Base-by-base conservation (phyloP, 2,113 vertebrate genomes). In the Larimichthys crocea region DNA sequence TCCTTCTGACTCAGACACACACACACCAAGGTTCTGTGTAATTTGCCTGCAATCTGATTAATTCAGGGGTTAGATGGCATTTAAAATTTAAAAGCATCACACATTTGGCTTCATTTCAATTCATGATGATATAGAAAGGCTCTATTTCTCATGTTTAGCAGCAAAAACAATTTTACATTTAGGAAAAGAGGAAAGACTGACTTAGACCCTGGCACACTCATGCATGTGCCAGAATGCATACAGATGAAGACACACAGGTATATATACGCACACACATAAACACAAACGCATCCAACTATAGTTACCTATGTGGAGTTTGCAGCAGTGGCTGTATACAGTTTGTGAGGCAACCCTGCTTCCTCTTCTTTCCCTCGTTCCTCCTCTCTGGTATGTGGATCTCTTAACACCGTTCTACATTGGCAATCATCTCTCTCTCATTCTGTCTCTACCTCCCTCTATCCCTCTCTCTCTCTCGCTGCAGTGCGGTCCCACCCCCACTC, bases 401-500 rank as follows among this genome's bases (percentile, higher is more conserved):
- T 46, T 75, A 65, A 61, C 31, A 74, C 69, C 42, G 75, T 57
- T 44, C 42, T 48, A 75, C 69, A 84, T n/a, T 85, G 57, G 65
- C 44, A 78, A 76, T 64, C 80, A 73, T 69, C 57, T 68, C 49
- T 79, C 49, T 75, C 52, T 56, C 68, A 87, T 19, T 49, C 61
- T 82, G 20, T 53, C 57, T 20, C 22, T 68, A 50, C 12, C 48
- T 70, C 64, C 29, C 50, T 63, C 56, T 67, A 52, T 26, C 71
- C 71, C 71, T 72, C 68, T 59, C 69, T 40, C 69, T 35, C 72
- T 85, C 85, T 83, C 75, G 77, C 91, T 93, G 93, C 93, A 93
- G 80, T 93, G 91, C 93, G 78, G 91, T 89, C 87, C 90, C 87
- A 89, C 92, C 91, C 90, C 88, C 92, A 89, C 83, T 86, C 80